A percentile compares a stretch with the other conserved stretches of the same genome.
Evolutionary conservation across 1,140 invertebrate genomes (phyloP).

Genomic region (Lethrus apterus): DNA sequence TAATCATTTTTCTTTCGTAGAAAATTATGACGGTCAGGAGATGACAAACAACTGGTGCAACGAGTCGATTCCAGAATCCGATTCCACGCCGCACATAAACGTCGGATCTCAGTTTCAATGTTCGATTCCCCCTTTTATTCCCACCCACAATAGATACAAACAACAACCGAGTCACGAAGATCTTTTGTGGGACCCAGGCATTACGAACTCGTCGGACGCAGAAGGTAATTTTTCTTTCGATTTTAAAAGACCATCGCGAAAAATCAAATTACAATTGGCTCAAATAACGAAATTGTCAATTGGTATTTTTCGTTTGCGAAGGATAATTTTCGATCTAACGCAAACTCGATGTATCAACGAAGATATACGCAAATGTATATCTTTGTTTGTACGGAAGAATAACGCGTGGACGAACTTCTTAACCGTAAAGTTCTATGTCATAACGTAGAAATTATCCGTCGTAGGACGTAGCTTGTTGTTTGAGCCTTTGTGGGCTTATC

Average conservation of each 20-base stretch:
- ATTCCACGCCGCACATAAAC: conserved; percentile 70
- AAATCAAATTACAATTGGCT: too few relatives aligned
- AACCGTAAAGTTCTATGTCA: too few relatives aligned
- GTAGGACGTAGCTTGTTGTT: conserved; percentile 24
- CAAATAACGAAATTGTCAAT: too few relatives aligned
- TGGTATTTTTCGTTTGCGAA: too few relatives aligned
- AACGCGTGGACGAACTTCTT: too few relatives aligned
- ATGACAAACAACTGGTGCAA: conserved; percentile 28
- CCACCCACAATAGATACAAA: conserved; percentile 35
- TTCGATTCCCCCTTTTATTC: conserved; percentile 46
- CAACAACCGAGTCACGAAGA: conserved; percentile 54
- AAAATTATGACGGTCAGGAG: conserved; percentile 27
- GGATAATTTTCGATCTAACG: too few relatives aligned
- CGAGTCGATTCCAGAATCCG: conserved; percentile 43
- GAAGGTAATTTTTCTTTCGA: too few relatives aligned
- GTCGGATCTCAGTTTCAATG: conserved; percentile 87
- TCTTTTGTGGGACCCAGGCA: conserved; percentile 79
- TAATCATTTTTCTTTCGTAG: conserved; percentile 4
- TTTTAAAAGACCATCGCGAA: too few relatives aligned
- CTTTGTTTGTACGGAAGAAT: too few relatives aligned
- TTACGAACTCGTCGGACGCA: conserved; percentile 62
- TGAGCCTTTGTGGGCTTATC: conserved; percentile 17
- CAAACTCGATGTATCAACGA: too few relatives aligned
- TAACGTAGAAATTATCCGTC: too few relatives aligned
- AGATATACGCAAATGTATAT: too few relatives aligned